phyloP scores from a whole-genome alignment of 2,888 invertebrate species.

The Trachelus stipa region DNA sequence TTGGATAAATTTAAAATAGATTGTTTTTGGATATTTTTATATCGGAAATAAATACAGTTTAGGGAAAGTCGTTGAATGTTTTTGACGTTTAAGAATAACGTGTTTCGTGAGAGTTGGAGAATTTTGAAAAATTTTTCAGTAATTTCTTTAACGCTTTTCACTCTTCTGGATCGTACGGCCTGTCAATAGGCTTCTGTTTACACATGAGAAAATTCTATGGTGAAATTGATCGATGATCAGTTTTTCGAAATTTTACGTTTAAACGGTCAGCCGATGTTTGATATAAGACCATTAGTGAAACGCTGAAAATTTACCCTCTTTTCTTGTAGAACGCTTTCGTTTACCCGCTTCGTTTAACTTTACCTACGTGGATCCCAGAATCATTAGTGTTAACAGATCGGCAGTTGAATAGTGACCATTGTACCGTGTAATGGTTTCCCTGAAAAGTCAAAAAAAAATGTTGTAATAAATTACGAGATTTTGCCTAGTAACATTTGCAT shows the following conservation, averaged over 20 bases:
- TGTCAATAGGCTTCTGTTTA: constrained; percentile 45
- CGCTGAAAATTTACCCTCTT: not conserved
- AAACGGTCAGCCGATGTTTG: constrained; percentile 53
- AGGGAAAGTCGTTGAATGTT: not conserved
- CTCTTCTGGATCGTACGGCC: not conserved
- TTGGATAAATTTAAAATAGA: not conserved
- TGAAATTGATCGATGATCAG: constrained; percentile 51
- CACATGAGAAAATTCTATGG: constrained; percentile 53
- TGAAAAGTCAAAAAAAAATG: not conserved
- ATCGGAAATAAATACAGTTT: not conserved
- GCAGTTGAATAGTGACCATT: not conserved
- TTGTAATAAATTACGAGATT: not conserved
- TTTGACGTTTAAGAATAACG: not conserved
- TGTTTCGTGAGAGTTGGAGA: not conserved
- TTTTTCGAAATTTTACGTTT: constrained; percentile 35
- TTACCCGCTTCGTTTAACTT: constrained; percentile 1
- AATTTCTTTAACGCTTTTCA: not conserved
- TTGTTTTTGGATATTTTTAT: not conserved
- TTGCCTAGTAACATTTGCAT: not conserved
- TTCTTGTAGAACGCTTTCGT: constrained; percentile 16
- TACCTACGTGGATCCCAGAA: constrained; percentile 12
- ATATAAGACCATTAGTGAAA: constrained; percentile 54
- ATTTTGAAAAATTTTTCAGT: not conserved
- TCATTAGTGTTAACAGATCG: constrained; percentile 25
- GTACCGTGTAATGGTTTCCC: not conserved